Conservation (phyloP, 1,140 invertebrate species). For the Drosophila burlai region DNA sequence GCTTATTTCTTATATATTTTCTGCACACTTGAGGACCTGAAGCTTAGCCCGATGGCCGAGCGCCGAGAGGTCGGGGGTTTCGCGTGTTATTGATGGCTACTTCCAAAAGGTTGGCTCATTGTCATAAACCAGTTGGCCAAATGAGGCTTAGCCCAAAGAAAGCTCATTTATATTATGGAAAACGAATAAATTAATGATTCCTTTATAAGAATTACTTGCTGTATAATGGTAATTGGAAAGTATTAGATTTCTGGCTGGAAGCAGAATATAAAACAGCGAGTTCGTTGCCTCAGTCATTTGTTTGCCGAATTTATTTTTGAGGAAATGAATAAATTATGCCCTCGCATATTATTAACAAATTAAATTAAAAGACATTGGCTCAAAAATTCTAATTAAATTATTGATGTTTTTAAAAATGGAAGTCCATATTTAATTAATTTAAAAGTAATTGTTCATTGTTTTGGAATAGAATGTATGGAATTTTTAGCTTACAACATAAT, state of each 20-base stretch:
- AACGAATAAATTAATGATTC: constrained; percentile 30
- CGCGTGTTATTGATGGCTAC: constrained; percentile 51
- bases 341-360: neutral
- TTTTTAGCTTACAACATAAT: no score
- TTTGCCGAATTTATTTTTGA: neutral
- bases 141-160: constrained; percentile 26
- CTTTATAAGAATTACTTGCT: constrained; percentile 4
- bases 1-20: constrained; percentile 25
- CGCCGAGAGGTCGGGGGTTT: constrained; percentile 9
- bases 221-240: constrained; percentile 32
- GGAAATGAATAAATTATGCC: neutral
- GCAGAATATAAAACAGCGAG: neutral
- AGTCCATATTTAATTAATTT: no score
- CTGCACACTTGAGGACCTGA: constrained; percentile 43
- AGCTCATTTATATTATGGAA: constrained; percentile 38
- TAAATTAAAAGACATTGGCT: neutral
- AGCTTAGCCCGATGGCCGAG: constrained; percentile 19
- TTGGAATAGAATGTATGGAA: neutral
- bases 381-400: no score
- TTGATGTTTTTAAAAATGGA: neutral
- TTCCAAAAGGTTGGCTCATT: constrained; percentile 55
- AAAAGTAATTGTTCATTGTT: neutral
- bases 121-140: constrained; percentile 55
- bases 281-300: constrained; percentile 31
- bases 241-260: constrained; percentile 16